A percentile compares a stretch with the other conserved stretches of the same genome.
Conservation (phyloP, 23 tunicate genomes). For the Styela plicata region DNA sequence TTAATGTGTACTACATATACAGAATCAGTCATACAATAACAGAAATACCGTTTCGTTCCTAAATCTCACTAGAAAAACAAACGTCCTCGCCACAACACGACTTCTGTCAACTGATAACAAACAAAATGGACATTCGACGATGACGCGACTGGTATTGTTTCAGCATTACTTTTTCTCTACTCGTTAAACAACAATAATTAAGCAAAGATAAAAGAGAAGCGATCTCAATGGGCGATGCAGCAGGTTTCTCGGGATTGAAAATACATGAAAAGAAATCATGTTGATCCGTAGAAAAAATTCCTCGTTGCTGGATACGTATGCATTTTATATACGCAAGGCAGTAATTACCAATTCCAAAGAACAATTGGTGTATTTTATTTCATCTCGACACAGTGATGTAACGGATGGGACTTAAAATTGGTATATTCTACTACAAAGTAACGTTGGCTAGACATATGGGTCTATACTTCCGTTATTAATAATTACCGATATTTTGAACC, state of each 20-base stretch:
- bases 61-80: too few species aligned
- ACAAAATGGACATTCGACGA: constrained; percentile 10
- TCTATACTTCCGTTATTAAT: neutral
- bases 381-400: neutral
- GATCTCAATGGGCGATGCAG: neutral
- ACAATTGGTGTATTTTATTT: neutral
- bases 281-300: neutral
- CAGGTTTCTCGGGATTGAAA: neutral
- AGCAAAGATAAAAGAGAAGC: constrained; percentile 17
- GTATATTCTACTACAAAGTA: neutral
- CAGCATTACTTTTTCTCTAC: constrained; percentile 5
- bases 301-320: neutral
- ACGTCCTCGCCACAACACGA: constrained; percentile 4
- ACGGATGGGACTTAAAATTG: neutral
- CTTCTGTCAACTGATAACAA: constrained; percentile 3
- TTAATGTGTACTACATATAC: too few species aligned
- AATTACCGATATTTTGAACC: too few species aligned
- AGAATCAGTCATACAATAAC: too few species aligned
- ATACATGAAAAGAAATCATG: neutral
- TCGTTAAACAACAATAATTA: constrained; percentile 7
- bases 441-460: neutral
- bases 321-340: neutral
- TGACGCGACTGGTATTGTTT: constrained; percentile 2
- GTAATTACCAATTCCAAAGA: neutral
- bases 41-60: too few species aligned